Base-by-base conservation (phyloP, 2,797 vertebrate genomes). In the Etheostoma perlongum region DNA sequence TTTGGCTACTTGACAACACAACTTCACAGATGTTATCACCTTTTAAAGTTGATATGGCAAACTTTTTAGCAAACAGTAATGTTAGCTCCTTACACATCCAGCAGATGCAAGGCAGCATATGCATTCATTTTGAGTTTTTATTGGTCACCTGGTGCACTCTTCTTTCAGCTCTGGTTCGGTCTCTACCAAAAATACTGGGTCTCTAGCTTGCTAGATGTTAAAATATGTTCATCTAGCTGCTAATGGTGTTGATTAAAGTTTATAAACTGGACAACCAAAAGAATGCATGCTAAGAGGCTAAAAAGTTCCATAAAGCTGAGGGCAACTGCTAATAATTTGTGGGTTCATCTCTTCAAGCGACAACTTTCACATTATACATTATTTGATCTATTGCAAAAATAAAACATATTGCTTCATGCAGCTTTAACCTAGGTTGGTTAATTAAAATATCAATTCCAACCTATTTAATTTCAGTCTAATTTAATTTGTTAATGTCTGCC, bases 401-500 rank as follows among this genome's bases (percentile, higher is more conserved):
- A 4, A 14, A 12, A 40, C 36, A 12, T 2, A 16, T 25, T 33
- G n/a, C 11, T 36, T 15, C 8, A 10, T 59, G 47, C 33, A 8
- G 44, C 55, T 55, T 62, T 44, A n/a, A 66, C 36, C 1, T 2
- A 42, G 7, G 16, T 51, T 36, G 16, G 33, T 75, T 42, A 58
- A 12, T 54, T n/a, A 14, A 25, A 1, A 51, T 21, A 23, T 44
- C 6, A 33, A 62, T 58, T 46, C 21, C 19, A 14, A 48, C 27
- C 6, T 40, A 48, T 70, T 76, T 33, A n/a, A 75, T 51, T 51
- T 48, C 27, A 21, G 2, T 65, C 49, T 70, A 5, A 61, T 70
- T 40, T 68, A 58, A 53, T 42, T 36, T 70, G 5, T 54, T 57
- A 73, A 74, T 60, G 21, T 44, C 64, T 63, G 48, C 57, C 16